phyloP scores from a whole-genome alignment of 2,797 vertebrate genomes.

The Schizopygopsis malacanthus region DNA sequence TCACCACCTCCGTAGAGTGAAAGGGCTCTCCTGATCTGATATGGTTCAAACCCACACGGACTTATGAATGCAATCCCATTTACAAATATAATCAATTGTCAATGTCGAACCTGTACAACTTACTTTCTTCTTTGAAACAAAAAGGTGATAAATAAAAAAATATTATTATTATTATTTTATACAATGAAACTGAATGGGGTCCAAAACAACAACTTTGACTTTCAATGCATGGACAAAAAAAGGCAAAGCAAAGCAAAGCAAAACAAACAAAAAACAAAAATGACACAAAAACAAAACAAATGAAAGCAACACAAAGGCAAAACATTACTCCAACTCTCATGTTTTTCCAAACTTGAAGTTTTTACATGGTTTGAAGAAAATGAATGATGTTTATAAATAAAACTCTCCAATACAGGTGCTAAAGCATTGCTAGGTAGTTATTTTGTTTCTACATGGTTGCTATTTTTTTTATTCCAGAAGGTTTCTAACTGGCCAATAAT shows the following conservation, averaged over 20 bases:
- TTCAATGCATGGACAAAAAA: neutral
- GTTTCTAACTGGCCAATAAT: neutral
- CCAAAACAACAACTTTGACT: neutral
- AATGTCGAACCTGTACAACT: neutral
- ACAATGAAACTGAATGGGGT: neutral
- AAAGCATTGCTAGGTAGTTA: neutral
- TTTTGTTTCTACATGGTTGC: neutral
- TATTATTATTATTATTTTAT: neutral
- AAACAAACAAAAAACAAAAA: neutral
- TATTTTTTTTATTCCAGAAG: neutral
- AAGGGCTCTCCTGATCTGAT: conserved; percentile 63
- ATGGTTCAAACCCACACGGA: conserved; percentile 21
- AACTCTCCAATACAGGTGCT: neutral
- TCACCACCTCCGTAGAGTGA: conserved; percentile 70
- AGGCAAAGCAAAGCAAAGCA: neutral
- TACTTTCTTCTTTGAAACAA: neutral
- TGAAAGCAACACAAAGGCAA: neutral
- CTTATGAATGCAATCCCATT: neutral
- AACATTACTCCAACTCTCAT: neutral
- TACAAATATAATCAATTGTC: neutral
- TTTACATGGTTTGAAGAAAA: neutral
- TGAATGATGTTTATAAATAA: neutral
- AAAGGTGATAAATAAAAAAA: neutral
- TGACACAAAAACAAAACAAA: neutral
- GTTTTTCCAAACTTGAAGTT: neutral